phyloP scores from a whole-genome alignment of 2,797 vertebrate genomes.

The Lagorchestes hirsutus region DNA sequence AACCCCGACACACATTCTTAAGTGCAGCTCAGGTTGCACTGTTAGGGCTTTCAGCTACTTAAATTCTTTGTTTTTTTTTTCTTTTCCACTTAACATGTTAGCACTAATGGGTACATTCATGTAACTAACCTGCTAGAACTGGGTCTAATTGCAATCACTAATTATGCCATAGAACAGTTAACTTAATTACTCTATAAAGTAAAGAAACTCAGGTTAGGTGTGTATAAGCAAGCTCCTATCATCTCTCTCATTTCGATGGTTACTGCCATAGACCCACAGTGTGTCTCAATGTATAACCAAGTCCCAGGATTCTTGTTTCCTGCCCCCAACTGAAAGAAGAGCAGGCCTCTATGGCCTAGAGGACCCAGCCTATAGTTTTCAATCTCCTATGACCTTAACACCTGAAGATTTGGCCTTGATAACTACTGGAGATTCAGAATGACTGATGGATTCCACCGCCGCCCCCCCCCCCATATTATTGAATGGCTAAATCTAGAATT shows the following conservation, averaged over 20 bases:
- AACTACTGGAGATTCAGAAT: neutral
- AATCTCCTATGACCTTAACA: neutral
- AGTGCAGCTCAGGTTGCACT: neutral
- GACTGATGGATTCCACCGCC: neutral
- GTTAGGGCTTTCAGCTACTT: neutral
- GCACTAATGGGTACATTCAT: neutral
- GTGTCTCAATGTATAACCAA: neutral
- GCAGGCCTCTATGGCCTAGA: neutral
- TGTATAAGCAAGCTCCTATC: neutral
- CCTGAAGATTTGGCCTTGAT: too few species aligned
- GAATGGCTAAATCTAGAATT: neutral
- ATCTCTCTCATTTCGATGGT: neutral
- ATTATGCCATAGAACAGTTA: neutral
- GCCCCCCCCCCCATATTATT: neutral
- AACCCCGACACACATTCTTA: neutral
- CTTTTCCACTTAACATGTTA: conserved; percentile 3
- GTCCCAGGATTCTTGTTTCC: neutral
- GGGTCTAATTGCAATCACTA: neutral
- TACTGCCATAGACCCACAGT: neutral
- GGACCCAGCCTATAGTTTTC: neutral
- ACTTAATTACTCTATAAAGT: neutral
- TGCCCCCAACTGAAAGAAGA: neutral
- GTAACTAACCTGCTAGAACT: neutral
- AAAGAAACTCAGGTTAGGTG: too few species aligned
- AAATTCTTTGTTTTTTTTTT: neutral